A percentile compares a stretch with the other conserved stretches of the same genome.
Conservation (phyloP, 2,888 invertebrate species). For the Scaptomyza flava region DNA sequence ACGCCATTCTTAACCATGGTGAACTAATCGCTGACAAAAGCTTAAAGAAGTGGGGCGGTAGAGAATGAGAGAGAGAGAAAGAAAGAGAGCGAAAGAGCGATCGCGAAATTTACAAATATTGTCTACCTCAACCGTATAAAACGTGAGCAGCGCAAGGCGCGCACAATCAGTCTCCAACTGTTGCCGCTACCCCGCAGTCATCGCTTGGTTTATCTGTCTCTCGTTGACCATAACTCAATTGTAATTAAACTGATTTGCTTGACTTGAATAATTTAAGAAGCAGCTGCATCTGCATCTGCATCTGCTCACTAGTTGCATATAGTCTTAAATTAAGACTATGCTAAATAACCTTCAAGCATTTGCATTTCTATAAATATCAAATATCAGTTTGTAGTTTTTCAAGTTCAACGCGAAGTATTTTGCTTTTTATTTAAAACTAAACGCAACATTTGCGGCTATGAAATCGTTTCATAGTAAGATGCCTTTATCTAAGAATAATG, state of each 20-base stretch:
- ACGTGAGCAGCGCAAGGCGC: slow-evolving; percentile 49
- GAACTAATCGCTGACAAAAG: neutral
- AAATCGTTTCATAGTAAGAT: neutral
- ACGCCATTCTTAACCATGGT: slow-evolving; percentile 12
- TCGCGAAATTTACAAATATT: slow-evolving; percentile 14
- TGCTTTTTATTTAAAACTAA: neutral
- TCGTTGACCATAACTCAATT: slow-evolving; percentile 15
- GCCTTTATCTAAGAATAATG: neutral
- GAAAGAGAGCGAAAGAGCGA: neutral
- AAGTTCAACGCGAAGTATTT: slow-evolving; percentile 11
- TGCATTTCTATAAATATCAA: neutral
- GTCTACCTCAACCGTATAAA: slow-evolving; percentile 69
- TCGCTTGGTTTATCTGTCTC: slow-evolving; percentile 2
- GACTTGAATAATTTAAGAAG: slow-evolving; percentile 25
- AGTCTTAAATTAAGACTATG: neutral
- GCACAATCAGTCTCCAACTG: slow-evolving; percentile 50
- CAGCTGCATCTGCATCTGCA: neutral
- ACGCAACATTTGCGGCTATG: too few species aligned
- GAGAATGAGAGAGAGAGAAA: neutral
- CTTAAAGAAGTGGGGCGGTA: slow-evolving; percentile 15
- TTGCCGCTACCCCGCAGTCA: slow-evolving; percentile 22
- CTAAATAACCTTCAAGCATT: neutral
- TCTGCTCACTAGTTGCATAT: slow-evolving; percentile 1
- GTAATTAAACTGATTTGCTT: slow-evolving; percentile 57
- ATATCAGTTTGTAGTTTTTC: neutral